Base-by-base conservation (phyloP, 1,140 invertebrate genomes). In the Drosophila bipectinata region DNA sequence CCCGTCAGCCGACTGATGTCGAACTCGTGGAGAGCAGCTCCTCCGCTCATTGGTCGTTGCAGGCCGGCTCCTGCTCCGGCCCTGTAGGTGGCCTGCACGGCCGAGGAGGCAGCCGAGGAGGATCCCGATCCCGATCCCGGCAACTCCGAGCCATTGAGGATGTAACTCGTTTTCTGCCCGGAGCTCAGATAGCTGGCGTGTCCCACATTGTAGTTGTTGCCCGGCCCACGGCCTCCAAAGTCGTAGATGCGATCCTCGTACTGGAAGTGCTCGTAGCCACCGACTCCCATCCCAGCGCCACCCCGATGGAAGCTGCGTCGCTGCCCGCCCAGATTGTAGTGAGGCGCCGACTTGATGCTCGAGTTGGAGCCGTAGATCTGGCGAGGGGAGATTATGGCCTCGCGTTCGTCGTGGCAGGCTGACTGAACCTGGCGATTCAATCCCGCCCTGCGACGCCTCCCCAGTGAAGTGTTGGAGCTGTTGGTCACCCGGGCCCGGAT, bases 281-380 rank as follows among this genome's bases (percentile, higher is more conserved):
- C 54, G 28, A 66, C 52, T 32, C 24, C 67, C 6, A 26, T 56
- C 24, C 44, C 57, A 9, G 30, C 21, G 14, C 52, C 52, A 3
- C 51, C 58, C 2, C 83, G 56, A 47, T 88, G 79, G 21, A 83
- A 83, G 54, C 72, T 87, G 30, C 83, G 76, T 1, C 83, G 57
- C 37, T 87, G 73, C 4, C 85, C 79, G 7, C 78, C 76, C 2
- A 91, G 72, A 57, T 92, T 92, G 41, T 90, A 92, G 30, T 92
- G 92, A 1, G 92, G 92, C 4, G 92, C 92, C n/a, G 92, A 92
- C 58, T 92, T 91, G 18, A 92, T 92, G 72, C 92, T 92, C 0
- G 92, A 91, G 67, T 92, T 92, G 7, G 92, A 92, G 26, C 92
- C 92, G 56, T 92, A 92, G 3, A 92, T 61, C 55, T 92, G 92